Percentiles rank a stretch among this genome's conserved stretches.
Evolutionary conservation across 2,888 invertebrate genomes (phyloP).

Genomic region (Caenorhabditis angaria): DNA sequence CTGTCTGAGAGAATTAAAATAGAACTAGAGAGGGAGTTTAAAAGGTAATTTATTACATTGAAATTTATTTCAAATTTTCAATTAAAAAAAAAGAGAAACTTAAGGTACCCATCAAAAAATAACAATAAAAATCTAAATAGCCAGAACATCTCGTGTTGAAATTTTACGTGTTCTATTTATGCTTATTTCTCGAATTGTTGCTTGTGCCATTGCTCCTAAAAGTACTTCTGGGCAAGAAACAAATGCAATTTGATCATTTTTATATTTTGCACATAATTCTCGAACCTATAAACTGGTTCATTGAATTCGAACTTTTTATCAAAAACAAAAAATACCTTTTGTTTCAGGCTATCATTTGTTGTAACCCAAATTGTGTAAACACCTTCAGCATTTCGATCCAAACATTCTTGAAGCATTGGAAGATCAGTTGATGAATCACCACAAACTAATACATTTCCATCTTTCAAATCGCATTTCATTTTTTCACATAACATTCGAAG

Average conservation of each 20-base stretch:
- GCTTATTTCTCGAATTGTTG: conserved; percentile 71
- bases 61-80: neutral
- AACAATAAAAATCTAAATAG: neutral
- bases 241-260: conserved; percentile 69
- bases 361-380: conserved; percentile 72
- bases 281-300: conserved; percentile 55
- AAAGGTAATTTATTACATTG: neutral
- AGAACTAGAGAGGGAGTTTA: too few relatives aligned
- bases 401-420: conserved; percentile 70
- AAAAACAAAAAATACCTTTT: conserved; percentile 43
- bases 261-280: conserved; percentile 60
- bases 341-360: conserved; percentile 49
- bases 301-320: conserved; percentile 5
- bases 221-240: conserved; percentile 72
- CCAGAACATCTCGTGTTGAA: conserved; percentile 16
- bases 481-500: conserved; percentile 66
- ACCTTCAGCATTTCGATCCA: conserved; percentile 60
- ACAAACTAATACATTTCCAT: conserved; percentile 71
- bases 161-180: conserved; percentile 42
- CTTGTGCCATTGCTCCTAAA: conserved; percentile 72
- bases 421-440: conserved; percentile 71
- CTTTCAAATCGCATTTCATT: conserved; percentile 26
- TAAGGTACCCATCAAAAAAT: neutral
- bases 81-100: neutral
- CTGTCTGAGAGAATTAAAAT: too few relatives aligned